A percentile compares a stretch with the other conserved stretches of the same genome.
phyloP scores from a whole-genome alignment of 2,113 vertebrate species.

The Meriones unguiculatus region DNA sequence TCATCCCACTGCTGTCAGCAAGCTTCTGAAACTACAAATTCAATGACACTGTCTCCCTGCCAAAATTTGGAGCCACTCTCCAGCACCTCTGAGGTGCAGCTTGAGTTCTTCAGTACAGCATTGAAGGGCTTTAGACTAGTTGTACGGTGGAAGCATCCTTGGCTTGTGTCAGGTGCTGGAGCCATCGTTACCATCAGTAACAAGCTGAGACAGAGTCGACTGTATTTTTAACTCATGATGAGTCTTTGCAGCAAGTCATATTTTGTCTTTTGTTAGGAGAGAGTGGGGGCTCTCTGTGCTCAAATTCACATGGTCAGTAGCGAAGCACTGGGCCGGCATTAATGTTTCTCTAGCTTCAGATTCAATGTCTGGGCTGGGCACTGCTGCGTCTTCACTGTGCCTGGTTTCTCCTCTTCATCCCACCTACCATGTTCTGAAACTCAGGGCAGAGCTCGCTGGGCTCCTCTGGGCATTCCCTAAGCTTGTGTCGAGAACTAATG shows the following conservation, averaged over 20 bases:
- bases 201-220: not conserved
- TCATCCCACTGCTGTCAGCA: not conserved
- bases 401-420: not conserved
- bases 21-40: not conserved
- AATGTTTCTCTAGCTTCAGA: not conserved
- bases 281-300: not conserved
- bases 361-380: fast-evolving
- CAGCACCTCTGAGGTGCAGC: not conserved
- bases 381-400: not conserved
- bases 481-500: not conserved
- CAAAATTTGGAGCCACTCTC: not conserved
- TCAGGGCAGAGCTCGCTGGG: not conserved
- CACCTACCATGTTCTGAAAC: not conserved
- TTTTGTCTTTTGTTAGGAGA: fast-evolving
- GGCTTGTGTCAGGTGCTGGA: too few relatives aligned
- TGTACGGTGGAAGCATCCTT: not conserved
- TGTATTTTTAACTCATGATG: not conserved
- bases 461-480: not conserved
- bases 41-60: not conserved
- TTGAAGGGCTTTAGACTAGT: not conserved
- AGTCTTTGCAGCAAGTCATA: too few relatives aligned
- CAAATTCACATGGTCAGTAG: not conserved
- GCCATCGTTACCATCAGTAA: not conserved
- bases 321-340: not conserved
- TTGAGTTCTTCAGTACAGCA: fast-evolving